Evolutionary conservation across 1,140 invertebrate genomes (phyloP).

Genomic region (Contarinia nasturtii): DNA sequence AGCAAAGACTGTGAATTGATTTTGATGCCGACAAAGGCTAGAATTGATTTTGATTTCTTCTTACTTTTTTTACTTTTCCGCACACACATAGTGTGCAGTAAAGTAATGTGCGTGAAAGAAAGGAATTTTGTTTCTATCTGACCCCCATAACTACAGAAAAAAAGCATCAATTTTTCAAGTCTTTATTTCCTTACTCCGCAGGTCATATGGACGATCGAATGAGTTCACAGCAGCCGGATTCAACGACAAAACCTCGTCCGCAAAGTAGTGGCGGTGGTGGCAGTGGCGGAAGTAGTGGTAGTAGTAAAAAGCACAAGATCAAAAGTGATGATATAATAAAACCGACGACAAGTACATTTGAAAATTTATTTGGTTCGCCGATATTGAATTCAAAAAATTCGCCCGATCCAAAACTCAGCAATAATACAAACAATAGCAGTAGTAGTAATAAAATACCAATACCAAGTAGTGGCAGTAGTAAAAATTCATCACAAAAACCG

Average conservation of each 20-base stretch:
- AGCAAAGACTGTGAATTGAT: too few species aligned
- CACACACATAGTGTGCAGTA: too few species aligned
- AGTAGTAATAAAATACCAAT: constrained; percentile 22
- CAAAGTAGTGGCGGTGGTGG: constrained; percentile 5
- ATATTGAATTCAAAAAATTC: constrained; percentile 50
- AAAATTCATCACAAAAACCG: constrained; percentile 9
- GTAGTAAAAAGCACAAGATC: constrained; percentile 41
- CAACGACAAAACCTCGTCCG: constrained; percentile 1
- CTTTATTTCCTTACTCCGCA: constrained; percentile 2
- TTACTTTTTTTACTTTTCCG: too few species aligned
- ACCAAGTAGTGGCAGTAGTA: constrained; percentile 13
- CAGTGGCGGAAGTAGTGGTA: constrained; percentile 27
- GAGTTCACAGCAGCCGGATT: not conserved
- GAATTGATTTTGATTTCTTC: too few species aligned
- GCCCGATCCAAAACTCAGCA: constrained; percentile 33
- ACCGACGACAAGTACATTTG: constrained; percentile 45
- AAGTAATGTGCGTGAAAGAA: too few species aligned
- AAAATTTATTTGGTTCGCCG: constrained; percentile 58
- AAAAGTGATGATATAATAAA: constrained; percentile 38
- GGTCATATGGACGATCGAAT: constrained; percentile 1
- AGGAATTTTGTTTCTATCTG: too few species aligned
- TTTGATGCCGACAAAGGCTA: too few species aligned
- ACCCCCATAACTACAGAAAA: too few species aligned
- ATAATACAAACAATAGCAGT: too few species aligned
- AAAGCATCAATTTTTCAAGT: too few species aligned